Evolutionary conservation across 2,113 vertebrate genomes (phyloP), one percentile per base, ranked within the genome.

Genomic region (Erpornis zantholeuca): DNA sequence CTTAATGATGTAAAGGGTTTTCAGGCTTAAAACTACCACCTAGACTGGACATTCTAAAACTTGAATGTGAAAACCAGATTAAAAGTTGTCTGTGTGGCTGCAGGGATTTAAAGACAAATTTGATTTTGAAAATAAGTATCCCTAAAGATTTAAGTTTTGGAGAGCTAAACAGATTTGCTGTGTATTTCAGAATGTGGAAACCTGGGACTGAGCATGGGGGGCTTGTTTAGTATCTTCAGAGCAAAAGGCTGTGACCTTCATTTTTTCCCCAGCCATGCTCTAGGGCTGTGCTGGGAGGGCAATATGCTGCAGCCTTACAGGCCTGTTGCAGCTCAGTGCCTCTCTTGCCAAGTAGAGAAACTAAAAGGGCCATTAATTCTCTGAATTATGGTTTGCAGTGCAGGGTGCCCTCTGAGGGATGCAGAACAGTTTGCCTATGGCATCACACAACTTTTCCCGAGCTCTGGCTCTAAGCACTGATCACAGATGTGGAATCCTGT

Each of bases 121-220:
- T 42, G 29, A 49, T 69, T 94, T 72, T 79, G 50, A 31, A 71
- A 90, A 33, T 14, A 20, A n/a, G 1, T 47, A 8, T 16, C 44
- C 11, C 23, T 38, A 33, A 40, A 20, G 47, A 25, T 78, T 33
- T 21, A 18, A 69, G 2, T 72, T 92, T 40, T 71, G 44, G 84
- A 53, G 49, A 64, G 21, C 11, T 75, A 6, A 42, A 31, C 8
- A 11, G 9, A 16, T 71, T 40, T 35, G 15, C 60, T 82, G 5
- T 61, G 27, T 82, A 6, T 90, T 85, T 88, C 27, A 60, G 35
- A n/a, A 45, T 6, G n/a, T 89, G 47, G 29, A 87, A 82, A 66
- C 33, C 19, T 50, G 11, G 33, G 44, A 42, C 33, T 35, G 35
- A 50, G 16, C 0, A 0, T 50, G 49, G 9, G 31, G 31, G 10